Evolutionary conservation across 1,140 invertebrate species (phyloP).

Genomic region (Macrostomum lignano): DNA sequence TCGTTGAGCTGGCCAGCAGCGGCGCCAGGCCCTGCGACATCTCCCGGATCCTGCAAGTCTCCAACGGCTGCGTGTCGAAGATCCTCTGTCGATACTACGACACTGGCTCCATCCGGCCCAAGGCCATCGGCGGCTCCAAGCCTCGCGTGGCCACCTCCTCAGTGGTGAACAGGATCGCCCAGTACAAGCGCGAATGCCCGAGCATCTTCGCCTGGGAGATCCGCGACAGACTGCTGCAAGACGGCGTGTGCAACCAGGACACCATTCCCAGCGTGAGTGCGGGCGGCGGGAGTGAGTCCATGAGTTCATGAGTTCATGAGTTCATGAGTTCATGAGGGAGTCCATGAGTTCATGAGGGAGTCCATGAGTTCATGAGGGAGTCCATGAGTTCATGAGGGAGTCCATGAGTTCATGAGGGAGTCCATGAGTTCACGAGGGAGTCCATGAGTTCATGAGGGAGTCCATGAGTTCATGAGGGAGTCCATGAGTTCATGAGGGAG

Average conservation of each 20-base stretch:
- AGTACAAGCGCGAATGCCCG: conserved; percentile 25
- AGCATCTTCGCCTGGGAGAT: conserved; percentile 30
- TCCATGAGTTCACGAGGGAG: too few species aligned
- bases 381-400: too few species aligned
- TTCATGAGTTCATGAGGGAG: too few species aligned
- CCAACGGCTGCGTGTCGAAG: conserved; percentile 80
- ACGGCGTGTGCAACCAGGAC: conserved; percentile 84
- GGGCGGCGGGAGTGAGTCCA: too few species aligned
- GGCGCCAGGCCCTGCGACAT: conserved; percentile 77
- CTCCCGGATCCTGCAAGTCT: conserved; percentile 66
- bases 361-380: too few species aligned
- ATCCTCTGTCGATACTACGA: conserved; percentile 40
- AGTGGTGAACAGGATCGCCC: conserved; percentile 20
- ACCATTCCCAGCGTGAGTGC: conserved; percentile 96
- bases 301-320: too few species aligned
- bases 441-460: too few species aligned
- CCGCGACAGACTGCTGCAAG: conserved; percentile 18
- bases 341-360: too few species aligned
- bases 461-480: too few species aligned
- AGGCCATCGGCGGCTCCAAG: conserved; percentile 28
- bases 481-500: too few species aligned
- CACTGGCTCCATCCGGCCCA: conserved; percentile 28
- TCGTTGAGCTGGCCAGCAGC: conserved; percentile 67
- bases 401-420: too few species aligned
- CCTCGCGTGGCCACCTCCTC: conserved; percentile 27